Evolutionary conservation across 2,888 invertebrate genomes (phyloP), one percentile per base, ranked within the genome.

Genomic region (Eurytoma californica): DNA sequence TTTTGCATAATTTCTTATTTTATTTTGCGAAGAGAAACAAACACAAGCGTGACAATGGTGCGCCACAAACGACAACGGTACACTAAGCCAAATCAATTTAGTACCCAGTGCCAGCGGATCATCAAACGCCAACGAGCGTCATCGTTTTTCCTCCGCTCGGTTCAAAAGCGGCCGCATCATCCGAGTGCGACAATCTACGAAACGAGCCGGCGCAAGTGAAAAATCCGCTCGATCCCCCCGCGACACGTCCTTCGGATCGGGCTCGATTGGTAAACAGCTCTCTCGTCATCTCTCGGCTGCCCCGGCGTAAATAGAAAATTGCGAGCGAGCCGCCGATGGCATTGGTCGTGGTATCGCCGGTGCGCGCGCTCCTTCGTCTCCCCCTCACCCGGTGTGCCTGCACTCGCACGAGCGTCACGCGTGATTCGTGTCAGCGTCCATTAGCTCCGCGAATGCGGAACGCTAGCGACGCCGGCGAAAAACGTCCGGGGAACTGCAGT

Each of bases 401-500:
- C 53, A 4, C 4, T 16, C n/a, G 51, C 83, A 80, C 82, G 69
- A 82, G 79, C 84, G 84, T 84, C 83, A 83, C 83, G 84, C 82
- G 83, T 79, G 84, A 86, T 86, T 82, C 85, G 85, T 84, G 85
- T 85, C 86, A 84, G 82, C 83, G 85, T 82, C 84, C 84, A 86
- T 86, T 84, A 83, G 73, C 58, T 82, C 76, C 79, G 82, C 81
- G 82, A 84, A 85, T 83, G 83, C 84, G 83, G 82, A 84, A 83
- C 83, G 82, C 83, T 55, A 77, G 73, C 68, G 77, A 47, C 39
- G 63, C 47, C 47, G 18, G 39, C 39, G 63, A 63, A 63, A 63
- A 39, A 63, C 39, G 39, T 18, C 47, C 39, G 39, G 39, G 39
- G 63, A 63, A 47, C 63, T 39, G 7, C 39, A 39, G 9, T 9